These are phyloP conservation scores for Characodon lateralis DNA, from an alignment of 2,797 vertebrate species.

Conservation along the genomic window DNA sequence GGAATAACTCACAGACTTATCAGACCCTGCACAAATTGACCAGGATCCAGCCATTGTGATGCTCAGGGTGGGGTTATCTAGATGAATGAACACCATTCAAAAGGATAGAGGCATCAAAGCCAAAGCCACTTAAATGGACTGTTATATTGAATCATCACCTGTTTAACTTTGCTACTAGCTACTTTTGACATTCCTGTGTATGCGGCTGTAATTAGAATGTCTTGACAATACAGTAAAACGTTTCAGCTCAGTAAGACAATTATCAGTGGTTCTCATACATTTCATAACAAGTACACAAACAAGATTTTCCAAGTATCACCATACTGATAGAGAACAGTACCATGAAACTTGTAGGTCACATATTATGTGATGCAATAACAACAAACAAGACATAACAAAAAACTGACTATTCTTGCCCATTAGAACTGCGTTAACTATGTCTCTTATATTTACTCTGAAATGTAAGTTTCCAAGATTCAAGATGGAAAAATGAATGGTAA, in stretches of 20 bases:
- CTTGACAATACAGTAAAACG: not conserved
- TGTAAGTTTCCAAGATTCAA: not conserved
- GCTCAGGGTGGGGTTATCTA: conserved; percentile 76
- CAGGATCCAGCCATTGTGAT: conserved; percentile 82
- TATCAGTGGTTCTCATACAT: not conserved
- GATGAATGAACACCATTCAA: conserved; percentile 1
- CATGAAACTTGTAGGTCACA: not conserved
- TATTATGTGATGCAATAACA: not conserved
- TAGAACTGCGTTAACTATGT: not conserved
- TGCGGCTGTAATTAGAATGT: not conserved
- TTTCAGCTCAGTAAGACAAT: no score
- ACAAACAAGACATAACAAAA: not conserved
- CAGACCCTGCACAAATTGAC: conserved; percentile 67
- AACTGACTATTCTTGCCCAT: not conserved
- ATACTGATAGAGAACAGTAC: not conserved
- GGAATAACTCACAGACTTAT: conserved; percentile 76
- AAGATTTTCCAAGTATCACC: not conserved
- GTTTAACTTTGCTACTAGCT: not conserved
- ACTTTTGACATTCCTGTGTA: not conserved
- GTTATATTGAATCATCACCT: not conserved
- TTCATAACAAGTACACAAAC: not conserved
- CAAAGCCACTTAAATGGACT: not conserved
- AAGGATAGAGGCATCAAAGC: not conserved
- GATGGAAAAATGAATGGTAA: not conserved
- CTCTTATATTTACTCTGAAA: not conserved